phyloP scores from a whole-genome alignment of 2,888 invertebrate species.

The Brenthis ino region DNA sequence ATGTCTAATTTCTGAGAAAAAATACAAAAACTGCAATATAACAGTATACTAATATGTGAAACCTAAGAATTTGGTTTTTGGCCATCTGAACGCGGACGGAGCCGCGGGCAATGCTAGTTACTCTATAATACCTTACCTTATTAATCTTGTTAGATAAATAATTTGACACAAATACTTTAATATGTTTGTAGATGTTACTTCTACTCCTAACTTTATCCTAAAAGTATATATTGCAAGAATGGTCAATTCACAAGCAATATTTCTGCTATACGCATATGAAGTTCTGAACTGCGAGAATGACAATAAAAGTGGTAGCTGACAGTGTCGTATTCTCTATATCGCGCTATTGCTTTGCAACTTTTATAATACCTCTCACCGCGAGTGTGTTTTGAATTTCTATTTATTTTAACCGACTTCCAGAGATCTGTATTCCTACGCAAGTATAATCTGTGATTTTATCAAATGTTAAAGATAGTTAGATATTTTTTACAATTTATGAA shows the following conservation, averaged over 20 bases:
- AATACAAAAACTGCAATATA: no score
- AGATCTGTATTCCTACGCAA: no score
- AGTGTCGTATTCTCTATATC: slow-evolving; percentile 25
- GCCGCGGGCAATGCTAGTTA: no score
- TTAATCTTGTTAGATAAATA: not conserved
- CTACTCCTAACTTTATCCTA: not conserved
- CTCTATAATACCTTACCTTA: no score
- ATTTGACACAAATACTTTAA: not conserved
- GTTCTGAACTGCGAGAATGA: slow-evolving; percentile 30
- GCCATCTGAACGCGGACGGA: no score
- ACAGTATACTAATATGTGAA: no score
- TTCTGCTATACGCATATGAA: slow-evolving; percentile 22
- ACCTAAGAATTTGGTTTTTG: no score
- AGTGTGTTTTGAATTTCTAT: slow-evolving; percentile 18
- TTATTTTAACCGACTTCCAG: not conserved
- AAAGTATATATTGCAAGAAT: not conserved
- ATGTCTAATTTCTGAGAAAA: no score
- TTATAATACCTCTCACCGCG: slow-evolving; percentile 26
- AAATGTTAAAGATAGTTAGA: not conserved
- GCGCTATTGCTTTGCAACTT: slow-evolving; percentile 35
- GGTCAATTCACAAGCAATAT: slow-evolving; percentile 20
- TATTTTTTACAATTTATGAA: not conserved
- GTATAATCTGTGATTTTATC: not conserved
- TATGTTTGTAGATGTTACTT: no score
- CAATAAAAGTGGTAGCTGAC: slow-evolving; percentile 34